These are phyloP conservation scores for Cryptus armator DNA, from an alignment of 2,888 invertebrate species.

Conservation along the genomic window DNA sequence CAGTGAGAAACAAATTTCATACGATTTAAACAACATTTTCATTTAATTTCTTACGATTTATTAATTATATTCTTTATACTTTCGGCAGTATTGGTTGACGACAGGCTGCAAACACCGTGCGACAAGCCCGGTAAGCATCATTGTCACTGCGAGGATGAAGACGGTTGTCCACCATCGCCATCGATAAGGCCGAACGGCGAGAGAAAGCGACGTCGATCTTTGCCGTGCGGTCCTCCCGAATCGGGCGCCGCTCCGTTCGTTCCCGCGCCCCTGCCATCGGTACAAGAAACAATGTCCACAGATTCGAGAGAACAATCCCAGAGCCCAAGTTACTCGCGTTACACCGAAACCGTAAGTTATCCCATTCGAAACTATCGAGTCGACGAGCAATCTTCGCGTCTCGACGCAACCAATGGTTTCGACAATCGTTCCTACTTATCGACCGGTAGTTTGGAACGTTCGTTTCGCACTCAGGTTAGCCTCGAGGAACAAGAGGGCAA, in stretches of 20 bases:
- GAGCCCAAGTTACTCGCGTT: slow-evolving; percentile 13
- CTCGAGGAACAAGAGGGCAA: slow-evolving; percentile 79
- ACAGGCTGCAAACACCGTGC: slow-evolving; percentile 90
- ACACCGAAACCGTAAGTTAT: not conserved
- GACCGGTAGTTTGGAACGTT: slow-evolving; percentile 78
- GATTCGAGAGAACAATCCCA: slow-evolving; percentile 8
- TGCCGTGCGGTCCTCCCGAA: slow-evolving; percentile 80
- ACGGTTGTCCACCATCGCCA: slow-evolving; percentile 85
- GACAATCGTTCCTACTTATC: slow-evolving; percentile 67
- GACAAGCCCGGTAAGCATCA: slow-evolving; percentile 92
- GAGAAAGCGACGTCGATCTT: slow-evolving; percentile 82
- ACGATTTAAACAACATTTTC: too few relatives aligned
- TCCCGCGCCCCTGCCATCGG: slow-evolving; percentile 49
- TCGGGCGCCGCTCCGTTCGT: slow-evolving; percentile 14
- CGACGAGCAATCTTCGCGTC: slow-evolving; percentile 24
- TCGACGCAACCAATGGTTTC: slow-evolving; percentile 33
- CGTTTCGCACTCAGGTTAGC: slow-evolving; percentile 79
- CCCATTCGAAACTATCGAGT: slow-evolving; percentile 2
- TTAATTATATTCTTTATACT: not conserved
- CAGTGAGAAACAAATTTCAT: not conserved
- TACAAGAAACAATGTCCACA: slow-evolving; percentile 45
- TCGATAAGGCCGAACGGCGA: slow-evolving; percentile 81
- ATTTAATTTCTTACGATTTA: not conserved
- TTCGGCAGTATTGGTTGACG: slow-evolving; percentile 87
- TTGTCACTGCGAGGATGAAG: slow-evolving; percentile 91